These are phyloP conservation scores for Dunckerocampus dactyliophorus DNA, from an alignment of 2,113 vertebrate species.

Conservation along the genomic window DNA sequence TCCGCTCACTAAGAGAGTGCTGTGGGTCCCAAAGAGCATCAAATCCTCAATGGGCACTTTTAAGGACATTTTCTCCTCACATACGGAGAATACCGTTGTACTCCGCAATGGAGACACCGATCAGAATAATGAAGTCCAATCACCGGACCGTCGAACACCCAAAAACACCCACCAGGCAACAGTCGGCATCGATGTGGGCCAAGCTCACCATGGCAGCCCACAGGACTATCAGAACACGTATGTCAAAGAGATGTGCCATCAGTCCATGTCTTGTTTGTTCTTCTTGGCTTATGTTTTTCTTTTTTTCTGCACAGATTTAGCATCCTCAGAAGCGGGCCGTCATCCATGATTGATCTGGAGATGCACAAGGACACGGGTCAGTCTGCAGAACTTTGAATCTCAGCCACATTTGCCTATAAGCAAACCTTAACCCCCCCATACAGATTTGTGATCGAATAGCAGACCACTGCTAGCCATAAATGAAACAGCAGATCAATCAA, in stretches of 20 bases:
- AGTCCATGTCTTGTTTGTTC: not conserved
- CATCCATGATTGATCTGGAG: conserved; percentile 57
- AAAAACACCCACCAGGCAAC: not conserved
- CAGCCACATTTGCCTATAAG: too few relatives aligned
- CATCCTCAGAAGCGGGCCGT: conserved; percentile 62
- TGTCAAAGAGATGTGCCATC: not conserved
- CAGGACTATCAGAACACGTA: not conserved
- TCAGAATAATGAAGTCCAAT: not conserved
- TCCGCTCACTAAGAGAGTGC: not conserved
- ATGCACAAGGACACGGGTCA: conserved; percentile 34
- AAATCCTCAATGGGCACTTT: conserved; percentile 44
- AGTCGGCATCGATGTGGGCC: not conserved
- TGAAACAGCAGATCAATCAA: too few relatives aligned
- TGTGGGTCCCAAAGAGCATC: conserved; percentile 32
- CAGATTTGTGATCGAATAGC: too few relatives aligned
- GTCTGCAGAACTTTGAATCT: conserved; percentile 9
- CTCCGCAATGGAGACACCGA: not conserved
- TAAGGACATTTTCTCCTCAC: conserved; percentile 39
- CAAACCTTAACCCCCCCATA: too few relatives aligned
- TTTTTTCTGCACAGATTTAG: conserved; percentile 32
- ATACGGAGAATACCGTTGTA: not conserved
- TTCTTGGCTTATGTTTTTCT: not conserved
- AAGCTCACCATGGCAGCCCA: not conserved
- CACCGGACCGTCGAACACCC: not conserved
- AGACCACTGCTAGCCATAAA: too few relatives aligned